Evolutionary conservation across 2,888 invertebrate species (phyloP).

Genomic region (Nymphalis polychloros): DNA sequence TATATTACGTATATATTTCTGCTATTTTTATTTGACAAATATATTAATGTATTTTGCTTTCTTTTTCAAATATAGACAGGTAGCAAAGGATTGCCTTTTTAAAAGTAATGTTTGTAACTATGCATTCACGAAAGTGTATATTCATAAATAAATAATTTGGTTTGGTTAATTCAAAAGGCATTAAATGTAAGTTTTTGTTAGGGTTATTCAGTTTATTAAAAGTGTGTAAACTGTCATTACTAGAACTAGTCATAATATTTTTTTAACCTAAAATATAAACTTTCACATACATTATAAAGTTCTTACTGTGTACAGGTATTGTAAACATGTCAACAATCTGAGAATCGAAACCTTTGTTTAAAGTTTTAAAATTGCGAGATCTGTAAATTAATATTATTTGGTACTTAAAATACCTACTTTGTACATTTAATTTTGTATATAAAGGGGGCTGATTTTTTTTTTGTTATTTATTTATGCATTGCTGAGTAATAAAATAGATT

Average conservation of each 20-base stretch:
- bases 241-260: conserved; percentile 23
- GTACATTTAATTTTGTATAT: conserved; percentile 30
- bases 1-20: too few species aligned
- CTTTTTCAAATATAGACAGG: too few species aligned
- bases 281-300: neutral
- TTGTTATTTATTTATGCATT: conserved; percentile 42
- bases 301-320: neutral
- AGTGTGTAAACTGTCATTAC: conserved; percentile 9
- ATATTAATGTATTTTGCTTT: too few species aligned
- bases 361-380: conserved; percentile 4
- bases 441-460: conserved; percentile 19
- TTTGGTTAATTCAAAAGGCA: too few species aligned
- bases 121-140: too few species aligned
- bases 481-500: conserved; percentile 63
- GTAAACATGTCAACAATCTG: neutral
- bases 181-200: too few species aligned
- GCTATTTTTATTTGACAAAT: too few species aligned
- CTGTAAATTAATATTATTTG: conserved; percentile 12
- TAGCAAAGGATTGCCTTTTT: too few species aligned
- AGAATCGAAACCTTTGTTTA: neutral
- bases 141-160: too few species aligned
- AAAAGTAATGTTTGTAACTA: too few species aligned
- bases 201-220: too few species aligned
- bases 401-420: conserved; percentile 28
- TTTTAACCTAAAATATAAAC: neutral